A percentile compares a stretch with the other conserved stretches of the same genome.
Evolutionary conservation across 2,888 invertebrate species (phyloP).

Genomic region (Timandra comae): DNA sequence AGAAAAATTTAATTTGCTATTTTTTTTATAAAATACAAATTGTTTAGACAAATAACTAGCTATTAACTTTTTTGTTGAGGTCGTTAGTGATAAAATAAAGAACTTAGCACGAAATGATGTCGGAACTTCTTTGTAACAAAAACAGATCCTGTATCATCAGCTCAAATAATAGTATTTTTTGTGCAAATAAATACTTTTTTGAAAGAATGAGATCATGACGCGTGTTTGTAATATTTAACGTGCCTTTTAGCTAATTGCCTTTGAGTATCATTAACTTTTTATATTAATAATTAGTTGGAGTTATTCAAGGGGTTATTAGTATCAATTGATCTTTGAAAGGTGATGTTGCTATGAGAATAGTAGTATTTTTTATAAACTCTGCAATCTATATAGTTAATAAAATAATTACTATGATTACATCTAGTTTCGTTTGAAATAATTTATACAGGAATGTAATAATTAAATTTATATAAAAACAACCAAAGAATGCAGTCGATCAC

Average conservation of each 20-base stretch:
- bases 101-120: constrained; percentile 3
- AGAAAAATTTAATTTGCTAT: too few species aligned
- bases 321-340: constrained; percentile 2
- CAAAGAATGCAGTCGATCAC: constrained; percentile 1
- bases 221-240: constrained; percentile 26
- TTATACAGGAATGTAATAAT: too few species aligned
- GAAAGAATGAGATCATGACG: constrained; percentile 51
- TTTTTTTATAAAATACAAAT: not conserved
- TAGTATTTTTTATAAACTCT: too few species aligned
- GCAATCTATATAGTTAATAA: too few species aligned
- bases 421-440: too few species aligned
- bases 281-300: not conserved
- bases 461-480: too few species aligned
- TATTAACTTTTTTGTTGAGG: constrained; percentile 10
- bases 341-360: too few species aligned
- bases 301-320: not conserved
- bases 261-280: constrained; percentile 2
- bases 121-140: constrained; percentile 39
- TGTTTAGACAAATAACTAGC: constrained; percentile 10
- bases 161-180: constrained; percentile 50
- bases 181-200: constrained; percentile 51
- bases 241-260: constrained; percentile 20
- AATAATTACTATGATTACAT: too few species aligned
- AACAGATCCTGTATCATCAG: constrained; percentile 52
- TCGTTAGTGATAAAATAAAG: constrained; percentile 6